Evolutionary conservation across 2,797 vertebrate genomes (phyloP), one percentile per base, ranked within the genome.

Genomic region (Linurgus olivaceus): DNA sequence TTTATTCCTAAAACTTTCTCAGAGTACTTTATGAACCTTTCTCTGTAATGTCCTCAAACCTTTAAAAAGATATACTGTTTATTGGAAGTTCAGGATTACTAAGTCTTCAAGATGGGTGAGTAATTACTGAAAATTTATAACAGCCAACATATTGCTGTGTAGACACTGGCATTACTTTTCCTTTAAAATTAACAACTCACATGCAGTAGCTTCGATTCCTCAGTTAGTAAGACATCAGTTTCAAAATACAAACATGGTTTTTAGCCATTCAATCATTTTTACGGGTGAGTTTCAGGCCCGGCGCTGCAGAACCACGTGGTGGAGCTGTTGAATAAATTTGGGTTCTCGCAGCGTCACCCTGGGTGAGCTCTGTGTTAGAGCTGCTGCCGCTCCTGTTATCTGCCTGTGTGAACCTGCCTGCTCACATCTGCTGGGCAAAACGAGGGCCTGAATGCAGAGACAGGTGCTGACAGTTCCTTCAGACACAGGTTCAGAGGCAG

Each of bases 241-340:
- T 86, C 31, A 71, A 92, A 91, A 82, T 12, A 72, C 42, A 59
- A 58, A 31, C 11, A 12, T 48, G 71, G 3, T 16, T 91, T 79
- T 59, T 10, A 85, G 81, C 29, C 38, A 35, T 88, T 95, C 71
- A 82, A 80, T 93, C 48, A 88, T 86, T 92, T 95, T 92, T 91
- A 73, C 0, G 6, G 52, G 25, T 18, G 37, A 40, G 23, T 42
- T 42, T 75, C 91, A 47, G 62, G 57, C 35, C 35, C 57, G 19
- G 16, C 78, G 52, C 68, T 38, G 29, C 40, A 31, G 28, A 85
- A 79, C 98, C 98, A 97, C 97, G 86, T 96, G 98, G 97, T 97
- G 98, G 98, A 97, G 97, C 97, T 98, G 95, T 98, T 97, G 97
- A 94, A 97, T 97, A 94, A 97, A 97, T 77, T 89, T 97, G 95